Evolutionary conservation across 1,140 invertebrate species (phyloP).

Genomic region (Leptopilina clavipes): DNA sequence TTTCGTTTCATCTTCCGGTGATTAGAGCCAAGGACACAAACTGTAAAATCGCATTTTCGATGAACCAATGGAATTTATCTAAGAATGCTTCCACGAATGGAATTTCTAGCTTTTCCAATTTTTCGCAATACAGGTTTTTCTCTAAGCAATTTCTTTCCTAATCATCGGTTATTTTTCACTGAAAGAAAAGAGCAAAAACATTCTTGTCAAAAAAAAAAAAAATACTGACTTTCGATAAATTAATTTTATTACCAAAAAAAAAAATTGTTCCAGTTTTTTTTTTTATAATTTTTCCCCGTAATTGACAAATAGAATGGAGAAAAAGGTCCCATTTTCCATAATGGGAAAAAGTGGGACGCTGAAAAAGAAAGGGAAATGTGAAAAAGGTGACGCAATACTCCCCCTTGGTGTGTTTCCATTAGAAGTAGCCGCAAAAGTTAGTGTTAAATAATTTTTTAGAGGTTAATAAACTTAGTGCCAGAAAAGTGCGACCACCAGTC

Average conservation of each 20-base stretch:
- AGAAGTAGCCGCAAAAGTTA: conserved; percentile 13
- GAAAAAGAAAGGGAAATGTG: background rate
- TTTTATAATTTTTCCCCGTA: no score
- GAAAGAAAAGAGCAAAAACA: background rate
- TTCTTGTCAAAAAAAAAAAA: background rate
- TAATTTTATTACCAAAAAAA: no score
- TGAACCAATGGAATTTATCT: conserved; percentile 30
- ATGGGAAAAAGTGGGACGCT: background rate
- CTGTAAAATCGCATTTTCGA: conserved; percentile 25
- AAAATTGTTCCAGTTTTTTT: no score
- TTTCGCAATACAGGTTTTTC: conserved; percentile 20
- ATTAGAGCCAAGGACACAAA: conserved; percentile 44
- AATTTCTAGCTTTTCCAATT: conserved; percentile 28
- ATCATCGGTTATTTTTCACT: background rate
- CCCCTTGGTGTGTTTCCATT: background rate
- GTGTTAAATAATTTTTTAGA: conserved; percentile 19
- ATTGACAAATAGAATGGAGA: no score
- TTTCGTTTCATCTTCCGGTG: conserved; percentile 48
- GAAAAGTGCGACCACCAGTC: conserved; percentile 37
- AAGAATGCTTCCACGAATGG: conserved; percentile 42
- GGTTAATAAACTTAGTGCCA: conserved; percentile 43
- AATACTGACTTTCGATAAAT: no score
- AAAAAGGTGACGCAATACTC: background rate
- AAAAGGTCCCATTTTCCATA: no score
- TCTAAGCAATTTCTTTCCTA: conserved; percentile 17